These are phyloP conservation scores for Tachuris rubrigastra DNA, from an alignment of 2,113 vertebrate genomes.

Conservation along the genomic window DNA sequence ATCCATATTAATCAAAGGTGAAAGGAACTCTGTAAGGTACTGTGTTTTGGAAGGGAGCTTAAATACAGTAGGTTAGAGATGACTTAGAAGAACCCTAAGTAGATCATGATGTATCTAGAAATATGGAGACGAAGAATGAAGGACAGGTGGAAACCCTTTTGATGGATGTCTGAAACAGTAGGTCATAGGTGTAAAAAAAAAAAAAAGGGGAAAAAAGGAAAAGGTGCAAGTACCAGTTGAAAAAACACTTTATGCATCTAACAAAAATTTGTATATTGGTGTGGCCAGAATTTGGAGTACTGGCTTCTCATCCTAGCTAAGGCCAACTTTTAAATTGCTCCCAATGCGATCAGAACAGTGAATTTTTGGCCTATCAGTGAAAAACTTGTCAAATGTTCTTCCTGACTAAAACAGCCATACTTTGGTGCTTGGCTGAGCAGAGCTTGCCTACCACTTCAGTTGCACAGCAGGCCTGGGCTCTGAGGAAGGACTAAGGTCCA, in stretches of 20 bases:
- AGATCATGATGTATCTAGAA: background rate
- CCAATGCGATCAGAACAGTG: background rate
- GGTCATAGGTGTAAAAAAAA: background rate
- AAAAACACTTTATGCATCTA: background rate
- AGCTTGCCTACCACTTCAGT: background rate
- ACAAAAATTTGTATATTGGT: background rate
- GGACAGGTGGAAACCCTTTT: background rate
- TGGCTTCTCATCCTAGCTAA: background rate
- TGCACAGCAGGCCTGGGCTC: background rate
- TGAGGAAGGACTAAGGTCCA: background rate
- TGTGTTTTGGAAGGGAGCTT: background rate
- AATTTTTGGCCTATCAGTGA: background rate
- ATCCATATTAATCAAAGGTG: background rate
- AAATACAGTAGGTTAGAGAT: background rate
- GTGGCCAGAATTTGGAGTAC: background rate
- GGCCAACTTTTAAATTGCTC: background rate
- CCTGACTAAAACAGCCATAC: background rate
- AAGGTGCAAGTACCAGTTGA: background rate
- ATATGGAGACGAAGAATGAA: background rate
- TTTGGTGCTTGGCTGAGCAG: background rate
- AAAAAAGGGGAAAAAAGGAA: too few species aligned
- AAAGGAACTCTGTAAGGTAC: background rate
- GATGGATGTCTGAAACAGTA: background rate
- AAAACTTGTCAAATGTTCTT: background rate
- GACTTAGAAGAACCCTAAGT: background rate